These are phyloP conservation scores for Andrena hattorfiana DNA, from an alignment of 2,888 invertebrate genomes.

Conservation along the genomic window DNA sequence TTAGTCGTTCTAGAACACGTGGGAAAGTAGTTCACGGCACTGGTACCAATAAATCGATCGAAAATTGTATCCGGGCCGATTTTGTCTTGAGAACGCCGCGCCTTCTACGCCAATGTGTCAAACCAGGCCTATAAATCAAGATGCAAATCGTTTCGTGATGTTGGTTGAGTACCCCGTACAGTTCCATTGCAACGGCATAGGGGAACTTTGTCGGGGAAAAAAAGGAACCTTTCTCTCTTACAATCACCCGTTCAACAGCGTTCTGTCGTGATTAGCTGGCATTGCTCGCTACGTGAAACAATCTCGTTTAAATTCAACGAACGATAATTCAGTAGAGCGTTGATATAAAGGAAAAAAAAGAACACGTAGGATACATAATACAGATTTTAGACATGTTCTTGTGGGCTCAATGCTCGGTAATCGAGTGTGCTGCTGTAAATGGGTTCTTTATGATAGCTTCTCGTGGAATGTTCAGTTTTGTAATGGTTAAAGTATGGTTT, in stretches of 20 bases:
- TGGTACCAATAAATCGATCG: not conserved
- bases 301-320: conserved; percentile 30
- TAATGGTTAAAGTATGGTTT: not conserved
- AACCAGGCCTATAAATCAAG: conserved; percentile 37
- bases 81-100: not conserved
- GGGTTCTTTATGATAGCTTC: no score
- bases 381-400: not conserved
- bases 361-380: not conserved
- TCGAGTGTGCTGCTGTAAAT: no score
- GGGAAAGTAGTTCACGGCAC: not conserved
- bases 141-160: conserved; percentile 53
- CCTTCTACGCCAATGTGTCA: conserved; percentile 5
- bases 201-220: conserved; percentile 19
- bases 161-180: conserved; percentile 14
- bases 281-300: conserved; percentile 16
- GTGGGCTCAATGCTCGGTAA: not conserved
- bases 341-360: not conserved
- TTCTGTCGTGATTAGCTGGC: conserved; percentile 38
- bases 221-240: conserved; percentile 54
- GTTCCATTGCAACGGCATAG: not conserved
- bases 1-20: not conserved
- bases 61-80: not conserved
- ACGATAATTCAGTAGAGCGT: not conserved
- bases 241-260: conserved; percentile 38
- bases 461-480: no score